A percentile compares a stretch with the other conserved stretches of the same genome.
These are phyloP conservation scores for Erebia ligea DNA, from an alignment of 2,888 invertebrate genomes.

Conservation along the genomic window DNA sequence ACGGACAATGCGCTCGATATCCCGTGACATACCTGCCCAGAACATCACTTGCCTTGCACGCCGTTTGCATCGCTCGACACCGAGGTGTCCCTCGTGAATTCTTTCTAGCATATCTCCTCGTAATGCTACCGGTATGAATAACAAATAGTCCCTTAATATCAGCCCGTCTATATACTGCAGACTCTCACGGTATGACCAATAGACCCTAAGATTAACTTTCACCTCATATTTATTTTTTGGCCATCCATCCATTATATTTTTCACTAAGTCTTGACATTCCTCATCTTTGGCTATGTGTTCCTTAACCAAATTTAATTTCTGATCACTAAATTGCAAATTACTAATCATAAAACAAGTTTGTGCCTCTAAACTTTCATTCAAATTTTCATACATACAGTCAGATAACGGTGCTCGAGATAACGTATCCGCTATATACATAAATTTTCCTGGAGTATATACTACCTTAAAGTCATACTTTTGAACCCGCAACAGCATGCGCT, in stretches of 20 bases:
- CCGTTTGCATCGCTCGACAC: constrained; percentile 46
- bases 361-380: constrained; percentile 29
- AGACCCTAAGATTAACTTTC: not conserved
- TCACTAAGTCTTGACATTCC: constrained; percentile 31
- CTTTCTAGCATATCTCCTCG: constrained; percentile 41
- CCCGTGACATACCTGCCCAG: constrained; percentile 46
- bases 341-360: constrained; percentile 39
- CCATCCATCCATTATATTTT: constrained; percentile 43
- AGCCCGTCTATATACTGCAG: constrained; percentile 41
- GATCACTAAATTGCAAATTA: constrained; percentile 35
- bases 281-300: constrained; percentile 31
- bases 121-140: constrained; percentile 43
- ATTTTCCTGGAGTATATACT: constrained; percentile 44
- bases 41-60: constrained; percentile 48
- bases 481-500: constrained; percentile 45
- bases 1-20: constrained; percentile 43
- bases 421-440: constrained; percentile 46
- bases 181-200: constrained; percentile 37
- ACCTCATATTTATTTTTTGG: constrained; percentile 42
- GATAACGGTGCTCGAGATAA: constrained; percentile 43
- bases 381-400: constrained; percentile 34
- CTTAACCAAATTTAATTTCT: constrained; percentile 35
- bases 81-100: constrained; percentile 48
- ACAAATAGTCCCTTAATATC: constrained; percentile 41
- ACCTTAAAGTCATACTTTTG: constrained; percentile 44